Conservation (phyloP, 1,140 invertebrate species). For the Sycobia sp. region DNA sequence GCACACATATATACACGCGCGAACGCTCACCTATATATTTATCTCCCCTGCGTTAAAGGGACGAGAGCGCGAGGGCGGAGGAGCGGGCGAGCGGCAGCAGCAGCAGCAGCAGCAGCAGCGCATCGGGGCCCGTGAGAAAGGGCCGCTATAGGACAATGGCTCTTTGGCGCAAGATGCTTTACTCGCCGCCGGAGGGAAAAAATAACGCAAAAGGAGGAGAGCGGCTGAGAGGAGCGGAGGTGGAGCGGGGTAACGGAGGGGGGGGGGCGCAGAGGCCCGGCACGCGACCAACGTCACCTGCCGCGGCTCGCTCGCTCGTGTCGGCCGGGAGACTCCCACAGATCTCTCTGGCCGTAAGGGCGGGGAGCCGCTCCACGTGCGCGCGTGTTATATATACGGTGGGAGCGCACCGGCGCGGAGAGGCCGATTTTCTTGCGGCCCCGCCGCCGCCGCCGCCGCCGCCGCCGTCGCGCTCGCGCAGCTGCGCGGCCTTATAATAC, state of each 20-base stretch:
- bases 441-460: slow-evolving; percentile 48
- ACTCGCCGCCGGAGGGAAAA: slow-evolving; percentile 40
- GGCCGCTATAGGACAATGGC: slow-evolving; percentile 54
- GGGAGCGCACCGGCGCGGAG: slow-evolving; percentile 30
- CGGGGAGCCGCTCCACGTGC: too few relatives aligned
- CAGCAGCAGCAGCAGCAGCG: background rate
- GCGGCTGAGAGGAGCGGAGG: slow-evolving; percentile 3
- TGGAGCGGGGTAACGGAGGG: background rate
- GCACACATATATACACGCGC: too few relatives aligned
- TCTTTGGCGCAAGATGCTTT: slow-evolving; percentile 56
- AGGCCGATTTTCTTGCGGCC: slow-evolving; percentile 46
- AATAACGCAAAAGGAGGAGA: too few relatives aligned
- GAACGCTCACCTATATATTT: too few relatives aligned
- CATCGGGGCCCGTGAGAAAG: slow-evolving; percentile 42
- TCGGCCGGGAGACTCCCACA: too few relatives aligned
- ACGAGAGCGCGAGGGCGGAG: background rate
- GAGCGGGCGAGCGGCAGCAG: slow-evolving; percentile 41
- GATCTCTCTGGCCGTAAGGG: too few relatives aligned
- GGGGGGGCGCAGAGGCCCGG: slow-evolving; percentile 47
- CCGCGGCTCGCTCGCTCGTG: slow-evolving; percentile 26
- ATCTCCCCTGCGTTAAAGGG: background rate
- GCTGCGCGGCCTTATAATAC: slow-evolving; percentile 41
- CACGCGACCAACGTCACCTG: slow-evolving; percentile 63
- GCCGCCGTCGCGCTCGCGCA: slow-evolving; percentile 34
- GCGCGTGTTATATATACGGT: slow-evolving; percentile 6